Evolutionary conservation across 1,140 invertebrate species (phyloP), one percentile per base, ranked within the genome.

Genomic region (Cryptotermes secundus): DNA sequence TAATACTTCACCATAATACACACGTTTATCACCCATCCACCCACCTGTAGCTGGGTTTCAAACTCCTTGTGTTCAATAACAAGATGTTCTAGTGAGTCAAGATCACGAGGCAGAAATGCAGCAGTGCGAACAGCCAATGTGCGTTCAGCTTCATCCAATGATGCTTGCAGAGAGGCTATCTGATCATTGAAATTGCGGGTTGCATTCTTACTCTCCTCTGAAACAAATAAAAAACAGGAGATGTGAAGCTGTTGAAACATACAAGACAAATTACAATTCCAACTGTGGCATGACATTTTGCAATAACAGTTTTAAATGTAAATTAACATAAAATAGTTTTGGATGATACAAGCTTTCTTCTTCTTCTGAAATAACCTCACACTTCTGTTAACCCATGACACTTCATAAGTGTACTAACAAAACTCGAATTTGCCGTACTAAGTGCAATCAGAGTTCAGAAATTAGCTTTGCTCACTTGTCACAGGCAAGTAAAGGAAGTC

Each of bases 51-150:
- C 65, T 93, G 92, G 80, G 92, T 94, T 89, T 97, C 96, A 90
- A 95, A 97, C 87, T 97, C 96, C 88, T 96, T 96, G 88, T 99
- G 97, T 87, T 97, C 96, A 83, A 97, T 91, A 34, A 98, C 95
- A 80, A 97, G 90, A 88, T 96, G 95, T 88, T 98, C 96, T 34
- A 99, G 89, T 24, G 94, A 93, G 87, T 98, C 96, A 59, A 97
- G 90, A 88, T 98, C 96, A 49, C 96, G 90, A 0, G 97, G 96
- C 83, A 98, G 91, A 22, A 95, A 93, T 34, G 96, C 94, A 31
- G 95, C 93, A 65, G 96, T 94, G 36, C 96, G 92, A 86, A 94
- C 92, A 87, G 96, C 96, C 10, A 99, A 90, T 84, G 95, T 93
- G 79, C 96, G 91, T 88, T 98, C 97, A 85, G 96, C 95, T 87